Percentiles rank a stretch among this genome's conserved stretches.
Conservation (phyloP, 1,140 invertebrate species). For the Caenorhabditis briggsae region DNA sequence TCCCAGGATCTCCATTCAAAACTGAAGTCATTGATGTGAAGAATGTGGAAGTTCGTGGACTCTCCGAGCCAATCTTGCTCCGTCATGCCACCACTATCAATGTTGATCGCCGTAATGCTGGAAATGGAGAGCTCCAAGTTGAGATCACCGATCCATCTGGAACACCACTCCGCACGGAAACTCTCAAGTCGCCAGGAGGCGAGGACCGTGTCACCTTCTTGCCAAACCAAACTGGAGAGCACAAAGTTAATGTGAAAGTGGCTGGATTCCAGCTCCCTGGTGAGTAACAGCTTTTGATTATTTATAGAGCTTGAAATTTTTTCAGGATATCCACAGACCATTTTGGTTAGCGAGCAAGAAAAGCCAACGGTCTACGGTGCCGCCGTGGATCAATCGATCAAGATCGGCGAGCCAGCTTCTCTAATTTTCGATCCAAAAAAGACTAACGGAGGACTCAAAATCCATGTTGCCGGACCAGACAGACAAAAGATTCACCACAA, state of each 20-base stretch:
- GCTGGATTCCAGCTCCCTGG: slow-evolving; percentile 84
- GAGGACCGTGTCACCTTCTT: slow-evolving; percentile 86
- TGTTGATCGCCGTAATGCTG: slow-evolving; percentile 71
- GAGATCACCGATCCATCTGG: slow-evolving; percentile 62
- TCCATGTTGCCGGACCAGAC: slow-evolving; percentile 48
- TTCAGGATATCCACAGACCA: slow-evolving; percentile 81
- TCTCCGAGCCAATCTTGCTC: slow-evolving; percentile 77
- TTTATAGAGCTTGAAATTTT: too few relatives aligned
- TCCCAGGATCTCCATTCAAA: slow-evolving; percentile 93
- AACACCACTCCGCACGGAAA: slow-evolving; percentile 85
- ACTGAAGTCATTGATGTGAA: slow-evolving; percentile 93
- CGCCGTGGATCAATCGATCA: slow-evolving; percentile 78
- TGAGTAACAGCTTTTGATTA: slow-evolving; percentile 78
- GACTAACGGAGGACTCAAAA: slow-evolving; percentile 78
- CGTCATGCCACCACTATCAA: slow-evolving; percentile 79
- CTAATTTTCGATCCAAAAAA: slow-evolving; percentile 79
- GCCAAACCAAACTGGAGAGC: slow-evolving; percentile 89
- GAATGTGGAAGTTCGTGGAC: slow-evolving; percentile 81
- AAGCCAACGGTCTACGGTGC: slow-evolving; percentile 82
- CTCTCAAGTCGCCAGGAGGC: slow-evolving; percentile 84
- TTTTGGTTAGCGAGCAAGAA: slow-evolving; percentile 82
- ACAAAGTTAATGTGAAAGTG: slow-evolving; percentile 89
- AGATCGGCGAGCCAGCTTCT: slow-evolving; percentile 78
- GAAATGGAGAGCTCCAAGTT: slow-evolving; percentile 62
- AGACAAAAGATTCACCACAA: slow-evolving; percentile 54